Evolutionary conservation across 2,888 invertebrate genomes (phyloP), one percentile per base, ranked within the genome.

Genomic region (Germaria angustata): DNA sequence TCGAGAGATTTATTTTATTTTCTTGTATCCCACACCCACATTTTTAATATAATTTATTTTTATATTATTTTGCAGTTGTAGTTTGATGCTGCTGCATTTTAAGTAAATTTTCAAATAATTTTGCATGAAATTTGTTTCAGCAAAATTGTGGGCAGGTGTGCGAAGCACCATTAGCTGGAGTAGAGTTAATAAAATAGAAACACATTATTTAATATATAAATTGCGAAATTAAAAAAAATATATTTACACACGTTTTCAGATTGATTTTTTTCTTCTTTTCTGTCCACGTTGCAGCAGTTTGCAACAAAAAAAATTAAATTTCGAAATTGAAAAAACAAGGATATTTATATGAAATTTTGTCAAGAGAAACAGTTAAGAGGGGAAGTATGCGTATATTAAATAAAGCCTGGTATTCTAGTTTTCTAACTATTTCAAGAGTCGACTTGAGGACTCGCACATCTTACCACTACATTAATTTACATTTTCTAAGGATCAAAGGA

Each of bases 51-150:
- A 28, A 28, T 28, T 28, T 28, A 24, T 66, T 51, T 51, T 34
- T 66, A 39, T 66, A 20, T 51, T 46, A 22, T 32, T 36, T 5
- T 9, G 36, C 51, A 5, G 57, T 57, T 3, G 44, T 13, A 15
- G 11, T n/a, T 32, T 20, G 34, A 3, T 15, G 49, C 9, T 32
- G 63, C 13, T 59, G 36, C 34, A 73, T 39, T 61, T 61, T 15
- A 39, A 53, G 28, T 73, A 63, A 61, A 53, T 51, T 73, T 15
- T 3, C 17, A 41, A 61, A 28, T 61, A 72, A 63, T 61, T 36
- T n/a, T 32, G 32, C 7, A 53, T 44, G 15, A 32, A 44, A 17
- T 69, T 55, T 32, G n/a, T 55, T 69, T 32, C 22, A 65, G 49
- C 11, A 15, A 22, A 65, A 49, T 49, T 49, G 34, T 36, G 65